Conservation (phyloP, 2,888 invertebrate genomes). For the Ferrisia virgata region DNA sequence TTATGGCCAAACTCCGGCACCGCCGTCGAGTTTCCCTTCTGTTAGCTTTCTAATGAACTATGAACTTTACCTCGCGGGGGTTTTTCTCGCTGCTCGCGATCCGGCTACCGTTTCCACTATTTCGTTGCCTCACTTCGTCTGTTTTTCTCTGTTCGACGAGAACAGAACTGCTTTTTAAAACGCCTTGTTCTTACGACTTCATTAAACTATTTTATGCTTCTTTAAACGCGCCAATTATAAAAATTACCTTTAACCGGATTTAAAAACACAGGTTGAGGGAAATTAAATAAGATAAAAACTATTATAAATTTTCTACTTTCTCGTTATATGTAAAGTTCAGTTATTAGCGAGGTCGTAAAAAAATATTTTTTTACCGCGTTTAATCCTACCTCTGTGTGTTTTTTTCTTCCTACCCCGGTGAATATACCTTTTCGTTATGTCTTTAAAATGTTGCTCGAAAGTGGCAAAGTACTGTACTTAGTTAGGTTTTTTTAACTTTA, state of each 20-base stretch:
- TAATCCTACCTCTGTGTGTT: background rate
- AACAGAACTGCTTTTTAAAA: conserved; percentile 16
- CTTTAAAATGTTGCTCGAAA: background rate
- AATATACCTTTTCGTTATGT: background rate
- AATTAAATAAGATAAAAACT: conserved; percentile 46
- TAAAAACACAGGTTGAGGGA: conserved; percentile 45
- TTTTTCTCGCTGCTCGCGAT: background rate
- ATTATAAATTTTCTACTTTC: conserved; percentile 41
- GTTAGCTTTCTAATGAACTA: conserved; percentile 45
- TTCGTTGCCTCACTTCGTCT: background rate
- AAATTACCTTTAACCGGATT: conserved; percentile 46
- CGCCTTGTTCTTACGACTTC: conserved; percentile 45
- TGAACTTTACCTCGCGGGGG: conserved; percentile 40
- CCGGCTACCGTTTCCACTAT: background rate
- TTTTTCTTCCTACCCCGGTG: background rate
- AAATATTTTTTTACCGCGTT: conserved; percentile 1
- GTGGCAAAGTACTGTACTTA: background rate
- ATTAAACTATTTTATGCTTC: conserved; percentile 47
- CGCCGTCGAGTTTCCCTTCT: conserved; percentile 38
- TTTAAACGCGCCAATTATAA: conserved; percentile 46
- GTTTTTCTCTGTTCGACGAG: background rate
- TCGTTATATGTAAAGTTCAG: conserved; percentile 31
- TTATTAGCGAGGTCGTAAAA: conserved; percentile 43
- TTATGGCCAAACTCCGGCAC: conserved; percentile 42
- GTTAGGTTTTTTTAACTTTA: background rate